Evolutionary conservation across 2,113 vertebrate genomes (phyloP).

Genomic region (Suricata suricatta): DNA sequence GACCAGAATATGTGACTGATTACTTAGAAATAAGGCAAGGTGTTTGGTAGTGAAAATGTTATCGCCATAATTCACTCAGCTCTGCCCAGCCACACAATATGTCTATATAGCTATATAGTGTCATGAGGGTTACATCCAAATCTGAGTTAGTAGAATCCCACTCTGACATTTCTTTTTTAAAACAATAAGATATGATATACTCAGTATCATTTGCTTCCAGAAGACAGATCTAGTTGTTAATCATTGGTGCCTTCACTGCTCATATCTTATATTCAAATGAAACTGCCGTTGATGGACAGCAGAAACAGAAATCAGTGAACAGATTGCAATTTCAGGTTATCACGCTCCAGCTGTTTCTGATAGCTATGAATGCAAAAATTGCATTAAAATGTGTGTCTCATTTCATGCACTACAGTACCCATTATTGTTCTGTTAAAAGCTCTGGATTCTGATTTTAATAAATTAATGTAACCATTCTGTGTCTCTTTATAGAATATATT

Average conservation of each 20-base stretch:
- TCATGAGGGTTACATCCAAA: neutral
- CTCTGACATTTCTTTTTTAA: neutral
- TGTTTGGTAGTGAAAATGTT: neutral
- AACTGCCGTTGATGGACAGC: neutral
- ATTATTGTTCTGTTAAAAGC: conserved; percentile 13
- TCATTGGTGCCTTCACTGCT: neutral
- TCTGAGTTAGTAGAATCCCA: neutral
- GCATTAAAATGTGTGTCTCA: neutral
- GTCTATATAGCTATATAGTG: neutral
- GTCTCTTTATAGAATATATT: neutral
- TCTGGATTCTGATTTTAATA: conserved; percentile 26
- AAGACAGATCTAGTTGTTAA: neutral
- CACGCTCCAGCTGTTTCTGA: neutral
- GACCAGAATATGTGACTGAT: neutral
- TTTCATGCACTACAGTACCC: conserved; percentile 19
- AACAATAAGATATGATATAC: neutral
- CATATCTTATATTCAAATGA: neutral
- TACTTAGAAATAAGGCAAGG: neutral
- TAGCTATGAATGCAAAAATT: neutral
- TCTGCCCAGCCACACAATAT: neutral
- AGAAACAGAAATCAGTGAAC: neutral
- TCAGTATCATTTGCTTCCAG: neutral
- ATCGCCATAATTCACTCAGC: neutral
- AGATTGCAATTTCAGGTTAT: neutral
- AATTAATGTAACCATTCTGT: conserved; percentile 8